Evolutionary conservation across 2,797 vertebrate genomes (phyloP).

Genomic region (Hafferia zeledoni): DNA sequence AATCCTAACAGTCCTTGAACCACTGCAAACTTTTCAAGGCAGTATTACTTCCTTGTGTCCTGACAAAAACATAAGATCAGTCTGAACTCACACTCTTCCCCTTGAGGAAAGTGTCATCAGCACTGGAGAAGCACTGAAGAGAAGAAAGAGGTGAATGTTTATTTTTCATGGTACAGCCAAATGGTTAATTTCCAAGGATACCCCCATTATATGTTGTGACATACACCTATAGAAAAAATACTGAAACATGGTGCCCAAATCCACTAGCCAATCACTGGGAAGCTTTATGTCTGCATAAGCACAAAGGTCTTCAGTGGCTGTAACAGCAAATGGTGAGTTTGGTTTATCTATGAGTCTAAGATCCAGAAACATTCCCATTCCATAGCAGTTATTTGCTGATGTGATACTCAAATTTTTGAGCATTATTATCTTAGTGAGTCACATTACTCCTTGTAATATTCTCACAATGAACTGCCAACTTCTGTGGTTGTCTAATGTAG

Average conservation of each 20-base stretch:
- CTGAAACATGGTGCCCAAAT: not conserved
- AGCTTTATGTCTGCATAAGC: not conserved
- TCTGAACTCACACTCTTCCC: not conserved
- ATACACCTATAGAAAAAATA: not conserved
- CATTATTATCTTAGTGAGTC: not conserved
- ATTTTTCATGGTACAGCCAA: not conserved
- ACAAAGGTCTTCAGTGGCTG: not conserved
- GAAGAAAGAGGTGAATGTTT: not conserved
- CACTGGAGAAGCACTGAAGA: not conserved
- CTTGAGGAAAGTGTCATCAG: not conserved
- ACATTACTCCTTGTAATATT: not conserved
- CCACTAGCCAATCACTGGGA: not conserved
- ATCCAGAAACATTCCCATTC: not conserved
- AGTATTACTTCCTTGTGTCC: not conserved
- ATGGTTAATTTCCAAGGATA: not conserved
- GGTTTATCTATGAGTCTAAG: not conserved
- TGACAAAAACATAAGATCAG: not conserved
- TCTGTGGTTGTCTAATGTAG: not conserved
- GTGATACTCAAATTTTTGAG: not conserved
- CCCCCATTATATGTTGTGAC: not conserved
- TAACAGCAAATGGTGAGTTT: not conserved
- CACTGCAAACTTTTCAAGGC: not conserved
- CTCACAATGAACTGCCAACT: not conserved
- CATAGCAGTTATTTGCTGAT: not conserved
- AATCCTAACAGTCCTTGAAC: not conserved